Evolutionary conservation across 2,888 invertebrate genomes (phyloP), one percentile per base, ranked within the genome.

Genomic region (Hirtodrosophila duncani): DNA sequence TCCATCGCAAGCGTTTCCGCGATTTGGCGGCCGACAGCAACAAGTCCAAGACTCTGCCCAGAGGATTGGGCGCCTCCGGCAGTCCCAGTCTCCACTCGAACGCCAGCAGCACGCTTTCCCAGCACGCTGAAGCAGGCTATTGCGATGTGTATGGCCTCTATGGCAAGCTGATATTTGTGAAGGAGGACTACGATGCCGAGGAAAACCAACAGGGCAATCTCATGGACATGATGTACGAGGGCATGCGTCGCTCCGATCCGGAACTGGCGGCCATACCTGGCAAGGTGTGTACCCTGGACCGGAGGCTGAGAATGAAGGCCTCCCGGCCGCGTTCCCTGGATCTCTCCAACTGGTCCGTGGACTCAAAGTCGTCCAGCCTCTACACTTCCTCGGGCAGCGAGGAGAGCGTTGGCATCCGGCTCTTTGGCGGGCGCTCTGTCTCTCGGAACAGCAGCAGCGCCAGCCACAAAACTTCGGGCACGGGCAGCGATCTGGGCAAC

Each of bases 131-230:
- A 8, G 89, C 89, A 41, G 89, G 89, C 56, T 90, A 91, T 16
- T 95, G 94, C 81, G 95, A 96, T 85, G 95, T 96, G 0, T 96
- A 96, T 83, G 96, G 95, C 0, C 88, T 97, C 1, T 97, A 96
- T 83, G 94, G 94, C 1, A 95, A 96, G 81, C 88, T 97, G 46
- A 94, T 97, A 90, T 95, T 95, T 84, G 92, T 95, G 0, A 94
- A 93, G 81, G 87, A 87, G 62, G 74, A 87, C 57, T 87, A 86
- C 58, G 95, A 95, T 81, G 94, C 94, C 71, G 94, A 93, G 45
- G 93, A 92, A n/a, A 91, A 92, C 58, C 91, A 91, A 1, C 90
- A 90, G 37, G 91, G 92, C 16, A 86, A 85, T 56, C 75, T 86
- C n/a, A 85, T 87, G 82, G 86, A 87, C 53, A 84, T 85, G 79